phyloP scores from a whole-genome alignment of 2,888 invertebrate species.

The Proisotoma minuta region DNA sequence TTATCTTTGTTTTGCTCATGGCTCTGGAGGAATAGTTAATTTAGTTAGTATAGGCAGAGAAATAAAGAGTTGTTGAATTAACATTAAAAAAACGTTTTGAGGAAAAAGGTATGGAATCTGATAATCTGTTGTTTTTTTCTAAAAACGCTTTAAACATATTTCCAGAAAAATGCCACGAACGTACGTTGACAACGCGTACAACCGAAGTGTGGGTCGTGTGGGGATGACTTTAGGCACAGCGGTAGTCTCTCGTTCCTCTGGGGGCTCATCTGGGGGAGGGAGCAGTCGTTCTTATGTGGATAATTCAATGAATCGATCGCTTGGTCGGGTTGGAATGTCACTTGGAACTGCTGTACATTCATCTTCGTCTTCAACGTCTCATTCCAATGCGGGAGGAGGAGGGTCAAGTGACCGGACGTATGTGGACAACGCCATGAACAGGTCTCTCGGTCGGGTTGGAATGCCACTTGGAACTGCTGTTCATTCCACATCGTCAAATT shows the following conservation, averaged over 20 bases:
- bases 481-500: background rate
- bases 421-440: constrained; percentile 11
- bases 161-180: no score
- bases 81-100: no score
- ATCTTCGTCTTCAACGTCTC: background rate
- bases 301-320: background rate
- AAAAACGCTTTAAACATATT: no score
- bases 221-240: constrained; percentile 4
- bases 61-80: no score
- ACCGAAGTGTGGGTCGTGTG: constrained; percentile 12
- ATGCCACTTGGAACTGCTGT: constrained; percentile 14
- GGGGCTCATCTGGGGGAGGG: background rate
- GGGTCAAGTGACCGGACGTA: no score
- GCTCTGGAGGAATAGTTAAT: no score
- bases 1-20: no score
- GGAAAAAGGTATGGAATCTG: no score
- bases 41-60: no score
- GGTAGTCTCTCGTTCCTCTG: constrained; percentile 1
- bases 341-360: constrained; percentile 1
- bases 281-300: constrained; percentile 8
- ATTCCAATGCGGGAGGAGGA: no score
- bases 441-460: constrained; percentile 12
- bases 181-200: constrained; percentile 13
- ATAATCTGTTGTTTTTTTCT: no score
- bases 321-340: constrained; percentile 7